Evolutionary conservation across 2,888 invertebrate species (phyloP).

Genomic region (Lydus trimaculatus): DNA sequence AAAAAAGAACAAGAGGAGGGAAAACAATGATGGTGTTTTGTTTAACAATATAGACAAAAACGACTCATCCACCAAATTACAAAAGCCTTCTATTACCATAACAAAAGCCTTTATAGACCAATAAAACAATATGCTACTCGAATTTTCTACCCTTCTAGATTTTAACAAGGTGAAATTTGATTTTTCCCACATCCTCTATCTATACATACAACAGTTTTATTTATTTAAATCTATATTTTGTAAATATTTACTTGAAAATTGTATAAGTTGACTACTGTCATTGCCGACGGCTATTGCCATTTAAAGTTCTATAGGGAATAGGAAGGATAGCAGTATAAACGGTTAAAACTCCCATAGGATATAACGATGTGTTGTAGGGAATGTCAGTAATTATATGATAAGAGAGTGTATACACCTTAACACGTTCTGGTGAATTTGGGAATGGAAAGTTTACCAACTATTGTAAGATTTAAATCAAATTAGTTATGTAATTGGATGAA

Average conservation of each 20-base stretch:
- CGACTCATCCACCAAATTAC: slow-evolving; percentile 26
- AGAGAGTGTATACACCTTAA: slow-evolving; percentile 22
- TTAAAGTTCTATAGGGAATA: slow-evolving; percentile 9
- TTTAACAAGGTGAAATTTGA: not conserved
- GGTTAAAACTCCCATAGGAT: slow-evolving; percentile 31
- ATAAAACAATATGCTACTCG: slow-evolving; percentile 39
- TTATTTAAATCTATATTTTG: not conserved
- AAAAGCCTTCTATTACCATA: slow-evolving; percentile 33
- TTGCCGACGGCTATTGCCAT: slow-evolving; percentile 33
- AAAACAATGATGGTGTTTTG: slow-evolving; percentile 23
- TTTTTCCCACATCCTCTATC: not conserved
- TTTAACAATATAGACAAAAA: slow-evolving; percentile 30
- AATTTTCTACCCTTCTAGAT: not conserved
- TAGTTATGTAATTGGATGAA: not conserved
- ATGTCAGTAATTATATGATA: slow-evolving; percentile 27
- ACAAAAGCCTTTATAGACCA: slow-evolving; percentile 35
- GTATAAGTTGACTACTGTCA: slow-evolving; percentile 3
- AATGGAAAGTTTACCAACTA: not conserved
- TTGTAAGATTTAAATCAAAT: not conserved
- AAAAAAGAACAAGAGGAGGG: slow-evolving; percentile 5
- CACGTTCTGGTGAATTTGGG: slow-evolving; percentile 17
- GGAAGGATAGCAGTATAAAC: slow-evolving; percentile 33
- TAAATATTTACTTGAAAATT: slow-evolving; percentile 9
- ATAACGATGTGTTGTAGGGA: slow-evolving; percentile 20
- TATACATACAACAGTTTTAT: not conserved